Evolutionary conservation across 2,888 invertebrate genomes (phyloP).

Genomic region (Rhyacophila evoluta): DNA sequence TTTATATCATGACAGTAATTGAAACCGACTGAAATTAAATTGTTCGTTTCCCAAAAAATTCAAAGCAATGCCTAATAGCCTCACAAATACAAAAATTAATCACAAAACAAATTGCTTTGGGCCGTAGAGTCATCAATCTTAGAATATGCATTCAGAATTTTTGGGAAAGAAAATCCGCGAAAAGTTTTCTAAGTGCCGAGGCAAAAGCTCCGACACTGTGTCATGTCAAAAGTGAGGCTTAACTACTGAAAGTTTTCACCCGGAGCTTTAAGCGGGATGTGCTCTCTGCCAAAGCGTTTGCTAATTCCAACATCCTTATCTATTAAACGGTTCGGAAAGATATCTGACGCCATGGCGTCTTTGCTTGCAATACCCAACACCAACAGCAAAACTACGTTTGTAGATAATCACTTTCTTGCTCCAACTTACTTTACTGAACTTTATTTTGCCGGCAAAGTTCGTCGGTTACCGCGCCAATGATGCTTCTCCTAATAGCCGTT

Average conservation of each 20-base stretch:
- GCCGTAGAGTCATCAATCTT: constrained; percentile 23
- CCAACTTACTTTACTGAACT: constrained; percentile 47
- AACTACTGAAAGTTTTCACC: constrained; percentile 51
- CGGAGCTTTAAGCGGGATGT: constrained; percentile 50
- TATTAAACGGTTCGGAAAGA: constrained; percentile 55
- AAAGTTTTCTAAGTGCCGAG: constrained; percentile 25
- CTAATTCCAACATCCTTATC: constrained; percentile 55
- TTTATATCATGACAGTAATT: not conserved
- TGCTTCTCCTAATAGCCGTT: constrained; percentile 20
- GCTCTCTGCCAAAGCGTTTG: constrained; percentile 52
- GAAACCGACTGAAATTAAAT: not conserved
- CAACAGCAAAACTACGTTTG: constrained; percentile 45
- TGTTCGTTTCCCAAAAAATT: not conserved
- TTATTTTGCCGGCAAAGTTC: constrained; percentile 43
- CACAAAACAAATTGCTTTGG: constrained; percentile 13
- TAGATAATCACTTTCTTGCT: constrained; percentile 54
- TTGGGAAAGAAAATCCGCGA: not conserved
- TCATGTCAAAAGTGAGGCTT: constrained; percentile 48
- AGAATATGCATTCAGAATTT: constrained; percentile 31
- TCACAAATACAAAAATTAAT: constrained; percentile 10
- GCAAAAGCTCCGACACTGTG: constrained; percentile 37
- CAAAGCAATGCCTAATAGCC: not conserved
- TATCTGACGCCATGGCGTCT: constrained; percentile 40
- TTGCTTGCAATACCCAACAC: constrained; percentile 32
- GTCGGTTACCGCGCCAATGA: constrained; percentile 36